Conservation (phyloP, 2,113 vertebrate species). For the Zosterops pallidus region DNA sequence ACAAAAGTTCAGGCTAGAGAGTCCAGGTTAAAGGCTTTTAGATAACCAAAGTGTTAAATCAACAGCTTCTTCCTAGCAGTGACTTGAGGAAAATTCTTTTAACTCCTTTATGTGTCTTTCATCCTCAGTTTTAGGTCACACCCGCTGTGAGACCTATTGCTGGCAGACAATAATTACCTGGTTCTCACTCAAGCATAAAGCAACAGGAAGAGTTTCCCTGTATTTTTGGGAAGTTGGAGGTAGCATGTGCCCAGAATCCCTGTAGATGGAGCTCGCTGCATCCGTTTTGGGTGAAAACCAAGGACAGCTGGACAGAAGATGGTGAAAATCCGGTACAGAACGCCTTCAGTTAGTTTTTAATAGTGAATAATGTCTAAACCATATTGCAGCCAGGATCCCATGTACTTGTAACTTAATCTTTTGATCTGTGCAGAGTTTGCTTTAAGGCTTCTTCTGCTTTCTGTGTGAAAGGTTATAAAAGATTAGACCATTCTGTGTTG, state of each 20-base stretch:
- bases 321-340: not conserved
- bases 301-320: not conserved
- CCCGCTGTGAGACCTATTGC: not conserved
- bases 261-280: conserved; percentile 50
- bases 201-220: not conserved
- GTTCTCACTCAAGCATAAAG: not conserved
- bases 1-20: not conserved
- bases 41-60: not conserved
- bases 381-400: not conserved
- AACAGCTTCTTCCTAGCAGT: not conserved
- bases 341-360: not conserved
- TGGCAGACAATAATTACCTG: not conserved
- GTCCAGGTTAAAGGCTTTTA: not conserved
- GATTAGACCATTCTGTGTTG: not conserved
- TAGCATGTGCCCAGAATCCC: not conserved
- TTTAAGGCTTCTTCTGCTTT: not conserved
- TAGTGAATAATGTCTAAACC: conserved; percentile 15
- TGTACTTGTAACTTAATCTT: not conserved
- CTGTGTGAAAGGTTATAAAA: not conserved
- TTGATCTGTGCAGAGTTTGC: not conserved
- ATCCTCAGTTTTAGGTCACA: accelerated
- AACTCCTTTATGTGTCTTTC: not conserved
- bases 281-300: not conserved
- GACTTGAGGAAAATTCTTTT: not conserved
- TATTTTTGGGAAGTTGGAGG: not conserved